Evolutionary conservation across 1,140 invertebrate genomes (phyloP), one percentile per base, ranked within the genome.

Genomic region (Tetraneura akinire): DNA sequence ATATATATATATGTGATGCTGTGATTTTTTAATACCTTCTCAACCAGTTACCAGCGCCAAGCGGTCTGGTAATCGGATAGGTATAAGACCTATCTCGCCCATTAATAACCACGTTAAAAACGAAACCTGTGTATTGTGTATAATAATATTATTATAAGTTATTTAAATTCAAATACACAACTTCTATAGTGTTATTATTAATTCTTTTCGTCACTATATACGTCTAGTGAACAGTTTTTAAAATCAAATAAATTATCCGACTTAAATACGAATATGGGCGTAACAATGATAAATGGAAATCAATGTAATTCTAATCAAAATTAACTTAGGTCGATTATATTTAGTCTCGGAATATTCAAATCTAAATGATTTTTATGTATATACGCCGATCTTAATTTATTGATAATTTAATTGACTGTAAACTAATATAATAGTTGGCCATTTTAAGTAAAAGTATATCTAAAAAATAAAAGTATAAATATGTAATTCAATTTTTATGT

Each of bases 41-140:
- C 45, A 78, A 78, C 74, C 74, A 55, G 74, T 78, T 78, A 78
- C 16, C 53, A 60, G 55, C 74, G 74, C 74, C 74, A 78, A 78
- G 53, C 74, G 53, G 74, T 78, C 74, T 78, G 55, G 49, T 57
- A 57, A 76, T 76, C 32, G 14, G 51, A 74, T 76, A 55, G 29
- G 13, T 76, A 57, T 6, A 37, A 37, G 5, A 53, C 51, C 51
- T 18, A 37, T 18, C n/a, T n/a, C 71, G 32, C 13, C 26, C 51
- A 55, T 37, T 76, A 76, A 76, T 57, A 57, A 76, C 16, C 2
- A 26, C 14, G 53, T 37, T 76, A 76, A 53, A 76, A 76, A 55
- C 51, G 21, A 76, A 37, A 71, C 45, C 16, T 49, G 68, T 6
- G 68, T 23, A 6, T 37, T 6, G 68, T 23, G 10, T 37, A 37